A percentile compares a stretch with the other conserved stretches of the same genome.
Conservation (phyloP, 1,140 invertebrate genomes). For the Nixonia krombeini region DNA sequence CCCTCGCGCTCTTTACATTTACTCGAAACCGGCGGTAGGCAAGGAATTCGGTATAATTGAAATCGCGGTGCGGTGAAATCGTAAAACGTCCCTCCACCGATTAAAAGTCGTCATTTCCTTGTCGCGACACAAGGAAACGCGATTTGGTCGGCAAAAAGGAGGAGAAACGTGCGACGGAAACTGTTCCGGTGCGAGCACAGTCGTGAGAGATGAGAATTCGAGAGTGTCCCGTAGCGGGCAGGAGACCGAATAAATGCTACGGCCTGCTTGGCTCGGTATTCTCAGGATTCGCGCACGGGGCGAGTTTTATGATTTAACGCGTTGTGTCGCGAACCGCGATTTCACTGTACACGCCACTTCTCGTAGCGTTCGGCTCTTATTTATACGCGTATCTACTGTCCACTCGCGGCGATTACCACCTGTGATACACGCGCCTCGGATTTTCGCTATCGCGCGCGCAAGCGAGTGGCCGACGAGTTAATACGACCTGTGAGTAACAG, state of each 20-base stretch:
- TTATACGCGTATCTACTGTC: constrained; percentile 5
- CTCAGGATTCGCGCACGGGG: constrained; percentile 45
- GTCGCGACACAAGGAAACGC: constrained; percentile 2
- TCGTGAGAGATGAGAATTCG: too few species aligned
- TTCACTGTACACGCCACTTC: constrained; percentile 22
- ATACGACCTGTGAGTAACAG: too few species aligned
- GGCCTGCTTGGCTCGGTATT: constrained; percentile 48
- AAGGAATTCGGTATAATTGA: too few species aligned
- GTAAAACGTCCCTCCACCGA: too few species aligned
- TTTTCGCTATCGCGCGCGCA: too few species aligned
- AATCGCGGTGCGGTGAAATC: too few species aligned
- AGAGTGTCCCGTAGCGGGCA: too few species aligned
- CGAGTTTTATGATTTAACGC: constrained; percentile 54
- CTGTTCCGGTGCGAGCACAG: constrained; percentile 28
- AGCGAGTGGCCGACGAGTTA: too few species aligned
- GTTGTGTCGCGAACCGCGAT: constrained; percentile 36
- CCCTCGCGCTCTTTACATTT: too few species aligned
- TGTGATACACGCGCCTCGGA: constrained; percentile 5
- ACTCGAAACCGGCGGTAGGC: too few species aligned
- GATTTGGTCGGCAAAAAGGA: constrained; percentile 11
- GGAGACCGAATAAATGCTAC: constrained; percentile 41
- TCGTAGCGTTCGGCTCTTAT: constrained; percentile 32
- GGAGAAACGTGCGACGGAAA: constrained; percentile 22
- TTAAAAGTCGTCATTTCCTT: too few species aligned
- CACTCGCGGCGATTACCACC: neutral